These are phyloP conservation scores for Tylochromis polylepis DNA, from an alignment of 2,113 vertebrate species.

Conservation along the genomic window DNA sequence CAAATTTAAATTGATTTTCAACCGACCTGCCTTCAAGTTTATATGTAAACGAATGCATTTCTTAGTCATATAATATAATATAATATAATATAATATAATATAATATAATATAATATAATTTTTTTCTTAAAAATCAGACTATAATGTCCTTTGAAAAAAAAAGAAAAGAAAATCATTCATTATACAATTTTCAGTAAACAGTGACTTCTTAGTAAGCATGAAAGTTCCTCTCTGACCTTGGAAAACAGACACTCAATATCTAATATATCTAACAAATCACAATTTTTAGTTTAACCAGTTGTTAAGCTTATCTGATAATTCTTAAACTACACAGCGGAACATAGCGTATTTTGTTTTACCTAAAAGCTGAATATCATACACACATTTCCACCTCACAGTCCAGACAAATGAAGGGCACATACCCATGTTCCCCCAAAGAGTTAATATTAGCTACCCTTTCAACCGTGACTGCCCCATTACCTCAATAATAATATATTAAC, in stretches of 20 bases:
- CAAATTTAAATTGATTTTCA: background rate
- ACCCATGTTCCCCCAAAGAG: slow-evolving; percentile 24
- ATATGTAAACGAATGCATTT: background rate
- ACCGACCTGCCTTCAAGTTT: background rate
- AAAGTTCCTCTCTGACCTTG: background rate
- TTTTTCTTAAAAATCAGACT: background rate
- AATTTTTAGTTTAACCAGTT: background rate
- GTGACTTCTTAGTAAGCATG: background rate
- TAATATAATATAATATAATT: background rate
- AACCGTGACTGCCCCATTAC: slow-evolving; percentile 41
- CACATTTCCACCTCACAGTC: background rate
- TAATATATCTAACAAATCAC: background rate
- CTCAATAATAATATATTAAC: slow-evolving; percentile 6
- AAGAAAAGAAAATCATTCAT: background rate
- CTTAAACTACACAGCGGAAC: background rate
- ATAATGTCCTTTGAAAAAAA: background rate
- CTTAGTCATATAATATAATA: accelerated
- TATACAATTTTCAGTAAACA: background rate
- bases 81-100: accelerated
- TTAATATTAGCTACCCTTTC: slow-evolving; percentile 48
- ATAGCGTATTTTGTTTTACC: background rate
- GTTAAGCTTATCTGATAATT: background rate
- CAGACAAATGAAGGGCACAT: slow-evolving; percentile 51
- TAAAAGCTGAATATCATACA: background rate
- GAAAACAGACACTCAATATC: background rate